A percentile compares a stretch with the other conserved stretches of the same genome.
Conservation (phyloP, 2,797 vertebrate genomes). For the Acomys russatus region DNA sequence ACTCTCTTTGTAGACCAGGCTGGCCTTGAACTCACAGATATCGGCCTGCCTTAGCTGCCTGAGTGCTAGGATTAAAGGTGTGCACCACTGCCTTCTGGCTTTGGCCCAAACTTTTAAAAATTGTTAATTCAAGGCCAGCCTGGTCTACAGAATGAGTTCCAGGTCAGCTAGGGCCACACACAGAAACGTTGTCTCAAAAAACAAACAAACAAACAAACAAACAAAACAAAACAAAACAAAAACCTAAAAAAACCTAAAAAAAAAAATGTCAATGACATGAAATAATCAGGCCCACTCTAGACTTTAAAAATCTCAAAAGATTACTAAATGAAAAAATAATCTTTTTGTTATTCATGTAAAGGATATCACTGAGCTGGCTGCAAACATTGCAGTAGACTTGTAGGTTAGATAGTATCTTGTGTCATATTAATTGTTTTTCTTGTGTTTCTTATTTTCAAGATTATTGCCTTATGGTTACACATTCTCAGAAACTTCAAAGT, state of each 20-base stretch:
- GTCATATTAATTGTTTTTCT: constrained; percentile 21
- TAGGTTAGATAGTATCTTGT: background rate
- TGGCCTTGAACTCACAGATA: background rate
- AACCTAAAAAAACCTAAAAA: no score
- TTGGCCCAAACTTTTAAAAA: constrained; percentile 1
- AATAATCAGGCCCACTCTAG: background rate
- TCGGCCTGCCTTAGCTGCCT: background rate
- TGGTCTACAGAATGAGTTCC: no score
- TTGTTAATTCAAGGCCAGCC: background rate
- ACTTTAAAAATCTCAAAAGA: constrained; percentile 16
- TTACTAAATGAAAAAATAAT: constrained; percentile 20
- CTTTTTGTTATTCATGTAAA: constrained; percentile 11
- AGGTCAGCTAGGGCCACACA: no score
- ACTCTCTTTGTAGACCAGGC: background rate
- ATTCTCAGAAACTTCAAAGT: constrained; percentile 27
- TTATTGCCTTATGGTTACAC: background rate
- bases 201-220: no score
- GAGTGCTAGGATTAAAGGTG: background rate
- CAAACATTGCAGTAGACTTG: constrained; percentile 22
- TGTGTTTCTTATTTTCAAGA: constrained; percentile 54
- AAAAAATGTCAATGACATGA: constrained; percentile 18
- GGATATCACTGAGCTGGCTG: background rate
- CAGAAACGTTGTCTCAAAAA: no score
- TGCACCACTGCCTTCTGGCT: background rate
- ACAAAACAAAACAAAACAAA: no score